Evolutionary conservation across 2,113 vertebrate genomes (phyloP).

Genomic region (Ctenodactylus gundi): DNA sequence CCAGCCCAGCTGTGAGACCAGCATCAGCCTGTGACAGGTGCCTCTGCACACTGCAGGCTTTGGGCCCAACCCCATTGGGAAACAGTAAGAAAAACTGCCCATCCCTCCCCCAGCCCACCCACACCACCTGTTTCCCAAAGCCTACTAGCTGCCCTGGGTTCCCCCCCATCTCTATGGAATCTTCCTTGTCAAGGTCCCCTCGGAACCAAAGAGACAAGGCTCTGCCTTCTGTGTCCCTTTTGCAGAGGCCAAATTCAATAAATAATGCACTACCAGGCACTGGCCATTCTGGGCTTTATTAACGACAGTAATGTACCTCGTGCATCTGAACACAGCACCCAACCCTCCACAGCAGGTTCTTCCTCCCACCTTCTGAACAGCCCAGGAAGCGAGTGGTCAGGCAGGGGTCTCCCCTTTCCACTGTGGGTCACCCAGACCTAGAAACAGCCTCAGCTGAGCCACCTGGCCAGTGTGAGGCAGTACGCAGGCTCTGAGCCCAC

Average conservation of each 20-base stretch:
- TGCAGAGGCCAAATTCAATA: neutral
- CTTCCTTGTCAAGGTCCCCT: neutral
- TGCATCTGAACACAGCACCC: neutral
- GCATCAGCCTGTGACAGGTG: neutral
- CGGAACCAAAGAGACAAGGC: neutral
- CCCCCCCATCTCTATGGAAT: neutral
- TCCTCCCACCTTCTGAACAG: neutral
- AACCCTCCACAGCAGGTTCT: neutral
- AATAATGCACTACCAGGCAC: neutral
- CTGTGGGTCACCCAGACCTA: too few species aligned
- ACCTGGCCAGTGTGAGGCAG: neutral
- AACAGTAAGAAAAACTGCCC: neutral
- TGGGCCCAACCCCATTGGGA: neutral
- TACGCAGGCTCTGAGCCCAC: neutral
- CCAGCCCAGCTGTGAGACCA: neutral
- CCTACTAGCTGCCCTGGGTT: neutral
- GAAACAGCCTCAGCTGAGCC: neutral
- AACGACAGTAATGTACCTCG: neutral
- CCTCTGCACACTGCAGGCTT: neutral
- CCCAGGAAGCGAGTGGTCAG: accelerated
- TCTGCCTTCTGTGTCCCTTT: neutral
- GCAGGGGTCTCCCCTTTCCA: too few species aligned
- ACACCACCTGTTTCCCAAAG: neutral
- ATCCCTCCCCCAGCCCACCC: accelerated
- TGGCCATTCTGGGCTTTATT: neutral